phyloP scores from a whole-genome alignment of 2,113 vertebrate species.

The Ancistrus triradiatus region DNA sequence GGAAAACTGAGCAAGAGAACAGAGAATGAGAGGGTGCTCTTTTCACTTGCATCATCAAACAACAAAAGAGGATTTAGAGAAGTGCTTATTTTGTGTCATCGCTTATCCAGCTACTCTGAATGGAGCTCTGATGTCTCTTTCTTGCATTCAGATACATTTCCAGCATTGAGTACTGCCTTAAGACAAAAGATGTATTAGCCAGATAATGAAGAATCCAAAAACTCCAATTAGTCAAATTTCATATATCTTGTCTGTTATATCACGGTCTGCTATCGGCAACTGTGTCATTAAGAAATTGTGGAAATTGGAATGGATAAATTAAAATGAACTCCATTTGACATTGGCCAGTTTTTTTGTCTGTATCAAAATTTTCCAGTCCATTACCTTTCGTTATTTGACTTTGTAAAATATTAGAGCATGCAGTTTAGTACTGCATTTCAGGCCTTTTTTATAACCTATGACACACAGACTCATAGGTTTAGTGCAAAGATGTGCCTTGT shows the following conservation, averaged over 20 bases:
- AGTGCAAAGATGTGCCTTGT: too few relatives aligned
- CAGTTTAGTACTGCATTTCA: too few relatives aligned
- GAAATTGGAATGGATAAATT: constrained; percentile 4
- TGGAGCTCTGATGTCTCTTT: neutral
- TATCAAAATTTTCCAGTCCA: neutral
- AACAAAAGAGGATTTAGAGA: neutral
- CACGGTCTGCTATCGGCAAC: too few relatives aligned
- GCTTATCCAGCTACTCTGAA: neutral
- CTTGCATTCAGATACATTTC: too few relatives aligned
- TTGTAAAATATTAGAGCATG: too few relatives aligned
- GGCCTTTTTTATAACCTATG: too few relatives aligned
- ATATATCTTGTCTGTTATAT: too few relatives aligned
- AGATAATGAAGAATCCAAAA: too few relatives aligned
- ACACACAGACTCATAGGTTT: too few relatives aligned
- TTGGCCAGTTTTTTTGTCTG: constrained; percentile 19
- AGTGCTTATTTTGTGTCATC: neutral
- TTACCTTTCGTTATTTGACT: constrained; percentile 7
- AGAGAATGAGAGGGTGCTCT: neutral
- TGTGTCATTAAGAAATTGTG: neutral
- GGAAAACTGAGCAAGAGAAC: neutral
- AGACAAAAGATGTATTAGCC: neutral
- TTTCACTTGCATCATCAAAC: neutral
- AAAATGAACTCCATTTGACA: constrained; percentile 23
- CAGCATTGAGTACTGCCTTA: too few relatives aligned
- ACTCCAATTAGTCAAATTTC: too few relatives aligned